These are phyloP conservation scores for Agrochola macilenta DNA, from an alignment of 2,888 invertebrate genomes.

Conservation along the genomic window DNA sequence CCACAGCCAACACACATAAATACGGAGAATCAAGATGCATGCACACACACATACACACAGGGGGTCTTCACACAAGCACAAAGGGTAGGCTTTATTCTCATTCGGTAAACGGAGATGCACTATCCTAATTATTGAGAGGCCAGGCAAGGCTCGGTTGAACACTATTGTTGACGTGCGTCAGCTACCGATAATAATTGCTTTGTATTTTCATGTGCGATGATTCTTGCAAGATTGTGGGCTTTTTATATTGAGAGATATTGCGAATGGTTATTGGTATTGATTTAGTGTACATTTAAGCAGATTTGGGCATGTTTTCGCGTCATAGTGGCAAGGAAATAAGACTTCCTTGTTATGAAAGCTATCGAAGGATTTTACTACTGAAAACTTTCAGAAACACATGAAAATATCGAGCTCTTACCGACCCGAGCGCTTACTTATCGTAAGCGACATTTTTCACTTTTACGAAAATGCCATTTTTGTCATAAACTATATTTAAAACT, in stretches of 20 bases:
- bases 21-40: constrained; percentile 83
- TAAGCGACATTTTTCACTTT: neutral
- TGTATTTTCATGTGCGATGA: constrained; percentile 51
- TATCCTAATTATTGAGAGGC: constrained; percentile 90
- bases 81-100: constrained; percentile 88
- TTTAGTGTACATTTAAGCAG: neutral
- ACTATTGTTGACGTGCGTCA: constrained; percentile 76
- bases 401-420: neutral
- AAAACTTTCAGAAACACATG: neutral
- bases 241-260: neutral
- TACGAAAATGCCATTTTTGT: neutral
- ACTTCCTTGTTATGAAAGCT: neutral
- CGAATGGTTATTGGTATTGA: neutral
- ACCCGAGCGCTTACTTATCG: no score
- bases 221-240: constrained; percentile 16
- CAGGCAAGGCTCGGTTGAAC: constrained; percentile 72
- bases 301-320: neutral
- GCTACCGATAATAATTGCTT: constrained; percentile 69
- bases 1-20: constrained; percentile 75
- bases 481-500: no score
- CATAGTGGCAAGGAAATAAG: neutral
- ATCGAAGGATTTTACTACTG: neutral
- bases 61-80: constrained; percentile 77
- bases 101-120: constrained; percentile 91
- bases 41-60: constrained; percentile 73